Evolutionary conservation across 2,888 invertebrate species (phyloP), one percentile per base, ranked within the genome.

Genomic region (Parasteatoda lunata): DNA sequence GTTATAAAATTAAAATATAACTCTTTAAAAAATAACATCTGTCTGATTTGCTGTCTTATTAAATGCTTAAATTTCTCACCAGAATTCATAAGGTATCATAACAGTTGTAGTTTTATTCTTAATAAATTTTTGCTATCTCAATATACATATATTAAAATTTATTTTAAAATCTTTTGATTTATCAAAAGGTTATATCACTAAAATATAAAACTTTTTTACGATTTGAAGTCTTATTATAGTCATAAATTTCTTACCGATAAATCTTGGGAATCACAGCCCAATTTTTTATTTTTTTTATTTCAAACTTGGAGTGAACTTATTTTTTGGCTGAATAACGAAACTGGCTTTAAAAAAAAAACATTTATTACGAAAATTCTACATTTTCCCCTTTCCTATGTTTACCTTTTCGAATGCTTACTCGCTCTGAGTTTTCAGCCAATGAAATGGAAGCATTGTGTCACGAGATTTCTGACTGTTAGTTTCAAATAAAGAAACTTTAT

Each of bases 401-500:
- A 54, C 11, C n/a, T n/a, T 51, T 72, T 51, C 72, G n/a, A 72
- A 72, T 72, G 72, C 51, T 72, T 72, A 15, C 72, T 72, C 15
- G 51, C 15, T 8, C 72, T 51, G 49, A 13, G 72, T 52, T 51
- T 72, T 72, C 72, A 72, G 6, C 72, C 72, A 72, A 72, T 72
- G n/a, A 52, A 52, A 7, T 15, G 49, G 30, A 15, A 68, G 59
- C 59, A 59, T n/a, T 7, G 59, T 59, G 66, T 68, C 72, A 72
- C 72, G 72, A 52, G 15, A 48, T 72, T 52, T 11, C 51, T 52
- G n/a, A 15, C 51, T 72, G 72, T 15, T 52, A 72, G 51, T 51
- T 72, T 45, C 72, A 72, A 72, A 72, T 72, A 72, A 72, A 72
- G 72, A 72, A 72, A 72, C 72, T 72, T 72, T 72, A 72, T 72